Evolutionary conservation across 2,888 invertebrate genomes (phyloP), one percentile per base, ranked within the genome.

Genomic region (Keiferia lycopersicella): DNA sequence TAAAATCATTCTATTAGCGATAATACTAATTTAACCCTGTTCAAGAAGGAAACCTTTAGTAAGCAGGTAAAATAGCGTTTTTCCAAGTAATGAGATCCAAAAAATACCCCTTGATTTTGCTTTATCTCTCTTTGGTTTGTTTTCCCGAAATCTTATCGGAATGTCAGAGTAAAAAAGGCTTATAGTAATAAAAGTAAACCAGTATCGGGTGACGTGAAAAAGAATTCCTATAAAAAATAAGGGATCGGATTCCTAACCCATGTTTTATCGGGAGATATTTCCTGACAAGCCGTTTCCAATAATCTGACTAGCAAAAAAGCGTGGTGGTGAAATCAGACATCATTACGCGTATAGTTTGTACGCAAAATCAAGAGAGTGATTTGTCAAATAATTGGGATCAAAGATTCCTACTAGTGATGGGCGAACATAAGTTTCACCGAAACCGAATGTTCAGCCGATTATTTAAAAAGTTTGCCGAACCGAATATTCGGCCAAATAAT

Each of bases 211-310:
- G n/a, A 10, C 56, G 56, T 2, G 26, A 53, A 56, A 34, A 34
- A 26, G 56, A 56, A 56, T 56, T 56, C 56, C 56, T 34, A 34
- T 34, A 56, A 56, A 34, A 56, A 34, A 56, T 56, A 56, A 53
- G 51, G 56, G 30, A 56, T 56, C 34, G 56, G 26, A 56, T 56
- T 56, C 56, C 56, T 16, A 4, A 56, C 56, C 56, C 56, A 30
- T 34, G 56, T 56, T 53, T 22, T 22, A 14, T 22, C 26, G 14
- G 56, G 4, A 30, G 56, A 34, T 34, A 34, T 56, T n/a, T 53
- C 22, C 22, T 34, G 34, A n/a, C 30, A 56, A n/a, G 30, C 10
- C n/a, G 26, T 16, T 56, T 34, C 34, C 8, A 18, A 16, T 18
- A 34, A 56, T 56, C n/a, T 16, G 30, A 30, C 16, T 34, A 8